Conservation (phyloP, 2,113 vertebrate species). For the Myanophis thanlyinensis region DNA sequence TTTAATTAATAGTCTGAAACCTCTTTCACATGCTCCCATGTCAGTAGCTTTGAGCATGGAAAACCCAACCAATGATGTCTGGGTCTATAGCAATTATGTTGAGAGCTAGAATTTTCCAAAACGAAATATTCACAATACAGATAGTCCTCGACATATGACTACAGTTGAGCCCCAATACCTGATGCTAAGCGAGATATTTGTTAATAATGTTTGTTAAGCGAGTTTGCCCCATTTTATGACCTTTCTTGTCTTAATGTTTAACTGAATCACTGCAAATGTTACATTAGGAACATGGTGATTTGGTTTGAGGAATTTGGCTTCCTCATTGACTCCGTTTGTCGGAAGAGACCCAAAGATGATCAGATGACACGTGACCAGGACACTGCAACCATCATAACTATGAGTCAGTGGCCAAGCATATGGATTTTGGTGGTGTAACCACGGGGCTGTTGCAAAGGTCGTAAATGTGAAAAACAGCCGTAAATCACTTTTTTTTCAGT, state of each 20-base stretch:
- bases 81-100: background rate
- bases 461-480: too few relatives aligned
- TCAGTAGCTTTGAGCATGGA: background rate
- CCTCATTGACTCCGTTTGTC: too few relatives aligned
- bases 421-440: too few relatives aligned
- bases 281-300: background rate
- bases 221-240: background rate
- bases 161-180: background rate
- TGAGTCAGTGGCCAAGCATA: too few relatives aligned
- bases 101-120: background rate
- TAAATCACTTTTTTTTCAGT: background rate
- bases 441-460: too few relatives aligned
- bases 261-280: background rate
- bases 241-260: background rate
- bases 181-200: background rate
- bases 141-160: background rate
- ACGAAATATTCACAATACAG: background rate
- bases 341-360: too few relatives aligned
- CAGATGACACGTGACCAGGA: too few relatives aligned
- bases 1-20: background rate
- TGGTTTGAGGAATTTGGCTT: too few relatives aligned
- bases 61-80: background rate
- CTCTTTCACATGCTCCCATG: background rate
- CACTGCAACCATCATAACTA: too few relatives aligned
- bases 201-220: background rate